Base-by-base conservation (phyloP, 1,140 invertebrate species). In the Fopius arisanus region DNA sequence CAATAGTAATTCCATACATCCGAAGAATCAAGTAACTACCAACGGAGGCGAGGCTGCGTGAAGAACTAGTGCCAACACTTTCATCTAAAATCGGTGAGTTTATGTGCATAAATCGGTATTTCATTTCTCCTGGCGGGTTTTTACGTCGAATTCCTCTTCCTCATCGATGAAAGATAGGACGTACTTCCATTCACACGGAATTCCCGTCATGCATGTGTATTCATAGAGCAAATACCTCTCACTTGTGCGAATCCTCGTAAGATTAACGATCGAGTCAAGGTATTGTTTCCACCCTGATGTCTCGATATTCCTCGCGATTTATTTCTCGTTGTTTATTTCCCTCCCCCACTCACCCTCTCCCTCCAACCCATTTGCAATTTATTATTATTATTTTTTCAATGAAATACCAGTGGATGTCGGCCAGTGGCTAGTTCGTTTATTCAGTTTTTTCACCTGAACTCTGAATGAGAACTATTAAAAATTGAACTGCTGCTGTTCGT, bases 121-220 rank as follows among this genome's bases (percentile, higher is more conserved):
- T 65, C 10, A 68, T 68, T 73, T 68, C 54, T 12, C 3, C 19
- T 54, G 14, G 16, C 12, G 12, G 28, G n/a, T 19, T 29, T 16
- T 67, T 67, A 19, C 37, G 12, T 37, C 21, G 28, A 28, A 67
- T 54, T 29, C 40, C 59, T 72, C n/a, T 48, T 29, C 70, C 51
- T 66, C n/a, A 1, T 12, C 26, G 70, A 65, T 43, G 21, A 43
- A 48, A 66, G 23, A 26, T 71, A 71, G 33, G 62, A 37, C 12
- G 12, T 33, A 59, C 69, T 33, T 71, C 69, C 59, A 71, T 63
- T 71, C 54, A 65, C 54, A 63, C 69, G 37, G 69, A 63, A 71
- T 71, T 71, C 62, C 37, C 69, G 54, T 63, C 19, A 71, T 71
- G 33, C 69, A 71, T 43, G 48, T 68, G 40, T 41, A 68, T 68